Evolutionary conservation across 2,113 vertebrate species (phyloP).

Genomic region (Oenanthe melanoleuca): DNA sequence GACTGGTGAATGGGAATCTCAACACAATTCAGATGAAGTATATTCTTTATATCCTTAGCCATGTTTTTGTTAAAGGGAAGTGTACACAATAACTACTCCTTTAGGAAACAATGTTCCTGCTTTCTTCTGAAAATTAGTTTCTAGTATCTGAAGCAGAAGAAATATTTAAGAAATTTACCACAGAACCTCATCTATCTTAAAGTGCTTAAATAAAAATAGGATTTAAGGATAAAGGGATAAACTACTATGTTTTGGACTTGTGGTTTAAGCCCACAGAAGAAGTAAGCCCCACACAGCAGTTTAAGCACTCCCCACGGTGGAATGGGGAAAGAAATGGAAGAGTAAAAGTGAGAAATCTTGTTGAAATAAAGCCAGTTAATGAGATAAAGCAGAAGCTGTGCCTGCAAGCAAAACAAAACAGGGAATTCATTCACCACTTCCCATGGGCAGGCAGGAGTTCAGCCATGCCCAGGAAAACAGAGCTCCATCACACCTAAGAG

Average conservation of each 20-base stretch:
- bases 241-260: neutral
- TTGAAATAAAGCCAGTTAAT: neutral
- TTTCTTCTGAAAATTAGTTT: neutral
- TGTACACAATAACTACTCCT: neutral
- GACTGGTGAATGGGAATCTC: neutral
- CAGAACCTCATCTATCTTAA: neutral
- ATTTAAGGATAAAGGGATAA: neutral
- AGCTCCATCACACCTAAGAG: rapidly evolving
- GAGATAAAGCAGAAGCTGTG: neutral
- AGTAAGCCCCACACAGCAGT: neutral
- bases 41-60: neutral
- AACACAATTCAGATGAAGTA: neutral
- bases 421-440: neutral
- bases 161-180: neutral
- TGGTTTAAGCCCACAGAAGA: neutral
- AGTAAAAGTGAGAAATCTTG: neutral
- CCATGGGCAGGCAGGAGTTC: neutral
- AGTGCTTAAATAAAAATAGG: neutral
- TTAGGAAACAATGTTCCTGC: neutral
- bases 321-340: neutral
- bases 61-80: neutral
- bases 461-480: neutral
- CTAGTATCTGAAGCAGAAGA: neutral
- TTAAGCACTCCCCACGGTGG: rapidly evolving
- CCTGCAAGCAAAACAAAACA: neutral